Percentiles rank a stretch among this genome's conserved stretches.
phyloP scores from a whole-genome alignment of 2,797 vertebrate genomes.

The Calcarius lapponicus region DNA sequence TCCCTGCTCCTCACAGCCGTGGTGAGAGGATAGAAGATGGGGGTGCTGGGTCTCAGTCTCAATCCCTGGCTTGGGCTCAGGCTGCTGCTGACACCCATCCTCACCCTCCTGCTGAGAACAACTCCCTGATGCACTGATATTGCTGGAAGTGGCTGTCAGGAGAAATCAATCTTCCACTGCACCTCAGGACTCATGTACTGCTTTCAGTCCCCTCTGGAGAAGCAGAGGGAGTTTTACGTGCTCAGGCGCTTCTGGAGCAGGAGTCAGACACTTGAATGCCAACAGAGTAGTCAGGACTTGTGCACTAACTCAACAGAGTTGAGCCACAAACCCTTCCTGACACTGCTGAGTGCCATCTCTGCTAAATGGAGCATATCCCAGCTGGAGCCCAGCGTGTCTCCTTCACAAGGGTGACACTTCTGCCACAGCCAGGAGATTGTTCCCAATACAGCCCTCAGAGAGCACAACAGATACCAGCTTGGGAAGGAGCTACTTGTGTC shows the following conservation, averaged over 20 bases:
- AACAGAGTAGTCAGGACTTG: background rate
- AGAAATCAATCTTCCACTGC: background rate
- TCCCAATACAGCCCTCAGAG: background rate
- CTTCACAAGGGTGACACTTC: background rate
- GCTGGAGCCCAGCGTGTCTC: background rate
- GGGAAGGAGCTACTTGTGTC: background rate
- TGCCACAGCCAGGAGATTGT: background rate
- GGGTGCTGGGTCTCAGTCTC: background rate
- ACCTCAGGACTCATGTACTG: background rate
- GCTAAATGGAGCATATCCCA: background rate
- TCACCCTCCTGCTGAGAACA: background rate
- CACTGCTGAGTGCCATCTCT: background rate
- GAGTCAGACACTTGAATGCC: background rate
- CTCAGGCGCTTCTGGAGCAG: background rate
- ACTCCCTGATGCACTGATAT: background rate
- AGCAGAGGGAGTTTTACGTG: background rate
- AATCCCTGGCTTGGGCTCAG: accelerated
- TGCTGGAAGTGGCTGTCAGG: background rate
- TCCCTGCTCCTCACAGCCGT: background rate
- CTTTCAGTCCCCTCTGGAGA: background rate
- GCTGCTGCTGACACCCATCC: background rate
- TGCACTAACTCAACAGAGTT: background rate
- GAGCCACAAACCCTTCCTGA: background rate
- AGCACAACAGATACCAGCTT: accelerated
- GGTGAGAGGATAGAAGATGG: background rate